Evolutionary conservation across 2,888 invertebrate species (phyloP), one percentile per base, ranked within the genome.

Genomic region (Spicauda simplicius): DNA sequence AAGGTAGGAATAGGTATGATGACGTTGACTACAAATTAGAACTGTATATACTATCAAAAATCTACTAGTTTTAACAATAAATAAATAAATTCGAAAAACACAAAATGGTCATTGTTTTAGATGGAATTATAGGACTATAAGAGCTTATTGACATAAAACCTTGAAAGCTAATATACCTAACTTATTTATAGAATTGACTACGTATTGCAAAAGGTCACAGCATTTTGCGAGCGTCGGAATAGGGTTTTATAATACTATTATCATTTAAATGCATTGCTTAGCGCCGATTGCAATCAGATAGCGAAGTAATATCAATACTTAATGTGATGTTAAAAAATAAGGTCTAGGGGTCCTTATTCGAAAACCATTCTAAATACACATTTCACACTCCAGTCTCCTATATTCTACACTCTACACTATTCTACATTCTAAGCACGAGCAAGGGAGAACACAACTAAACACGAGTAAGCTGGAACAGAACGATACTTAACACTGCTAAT

Each of bases 241-340:
- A 62, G 58, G 25, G 25, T 25, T 54, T 58, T 65, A 45, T 19
- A 54, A 18, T 45, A 54, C 45, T 19, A 65, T 65, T 65, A 65
- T 54, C 65, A 65, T 65, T 65, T 59, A 59, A 59, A 65, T 65
- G 59, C 53, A 65, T 65, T 45, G n/a, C n/a, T 65, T 59, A 54
- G 33, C 54, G 59, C 30, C 52, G 59, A 65, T 65, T 30, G 53
- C 59, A 54, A 54, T 59, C 59, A 58, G 45, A 64, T 53, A 33
- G 14, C 41, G 25, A 14, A 41, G 41, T 14, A 41, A 41, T 41
- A 41, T 14, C 41, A 10, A 1, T 33, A 33, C 33, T 33, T 33
- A 33, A 33, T 1, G 3, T 6, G 7, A 3, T 1, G 7, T 41
- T 41, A 0, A 14, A 41, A 41, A 41, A 41, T 41, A 41, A 14